phyloP scores from a whole-genome alignment of 2,113 vertebrate genomes.

The Sciurus niger region DNA sequence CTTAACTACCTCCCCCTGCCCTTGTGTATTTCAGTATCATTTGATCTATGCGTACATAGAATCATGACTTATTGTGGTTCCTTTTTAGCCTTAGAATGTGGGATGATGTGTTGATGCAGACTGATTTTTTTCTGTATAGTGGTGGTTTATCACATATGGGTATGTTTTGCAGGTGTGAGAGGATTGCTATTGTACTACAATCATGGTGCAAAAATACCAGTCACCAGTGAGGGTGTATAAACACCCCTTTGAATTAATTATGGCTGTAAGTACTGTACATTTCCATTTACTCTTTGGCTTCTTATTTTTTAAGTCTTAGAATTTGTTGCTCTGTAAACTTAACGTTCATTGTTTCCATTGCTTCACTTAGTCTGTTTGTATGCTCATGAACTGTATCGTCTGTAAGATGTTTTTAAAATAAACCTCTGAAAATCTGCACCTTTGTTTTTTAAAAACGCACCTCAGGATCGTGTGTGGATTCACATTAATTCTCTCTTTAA shows the following conservation, averaged over 20 bases:
- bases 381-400: not conserved
- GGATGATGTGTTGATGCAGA: too few species aligned
- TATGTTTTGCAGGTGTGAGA: slow-evolving; percentile 88
- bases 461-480: not conserved
- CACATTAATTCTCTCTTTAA: not conserved
- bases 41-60: not conserved
- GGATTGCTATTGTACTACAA: slow-evolving; percentile 73
- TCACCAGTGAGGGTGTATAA: slow-evolving; percentile 98
- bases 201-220: slow-evolving; percentile 99
- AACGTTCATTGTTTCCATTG: not conserved
- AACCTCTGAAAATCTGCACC: not conserved
- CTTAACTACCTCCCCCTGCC: not conserved
- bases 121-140: not conserved
- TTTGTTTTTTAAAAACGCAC: not conserved
- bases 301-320: not conserved
- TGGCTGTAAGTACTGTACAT: slow-evolving; percentile 94
- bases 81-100: not conserved
- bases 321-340: not conserved
- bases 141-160: slow-evolving; percentile 53
- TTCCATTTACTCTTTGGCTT: not conserved
- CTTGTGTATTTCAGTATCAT: not conserved
- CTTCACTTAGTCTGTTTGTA: not conserved
- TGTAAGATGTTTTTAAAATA: not conserved
- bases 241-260: slow-evolving; percentile 96
- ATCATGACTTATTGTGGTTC: not conserved